Base-by-base conservation (phyloP, 2,113 vertebrate species). In the Meriones unguiculatus region DNA sequence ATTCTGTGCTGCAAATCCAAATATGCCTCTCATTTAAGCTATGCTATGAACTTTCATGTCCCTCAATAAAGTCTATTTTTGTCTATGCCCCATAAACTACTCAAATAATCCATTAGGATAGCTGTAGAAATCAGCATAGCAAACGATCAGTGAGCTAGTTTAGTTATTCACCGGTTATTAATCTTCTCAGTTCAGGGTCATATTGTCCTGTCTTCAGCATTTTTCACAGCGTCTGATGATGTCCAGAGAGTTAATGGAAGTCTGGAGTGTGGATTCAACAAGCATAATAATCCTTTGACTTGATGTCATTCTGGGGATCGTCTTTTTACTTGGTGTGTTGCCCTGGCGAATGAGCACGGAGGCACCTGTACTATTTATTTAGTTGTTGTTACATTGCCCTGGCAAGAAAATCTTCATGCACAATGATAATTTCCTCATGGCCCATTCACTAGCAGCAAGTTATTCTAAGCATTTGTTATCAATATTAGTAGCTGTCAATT, bases 61-160 rank as follows among this genome's bases (percentile, higher is more conserved):
- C 70, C 93, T 69, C 93, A 76, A 2, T 96, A 65, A 92, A 92
- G 90, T 81, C 17, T 14, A 11, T 96, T 82, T 98, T 93, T 94
- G 75, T 62, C 95, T 89, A 32, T 93, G 96, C 88, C 92, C 85
- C 96, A 94, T 96, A 54, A 97, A 92, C 95, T 91, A 1, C 75
- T 97, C 95, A 70, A 91, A 67, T 92, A 94, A 15, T 91, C 97
- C 97, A 14, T 97, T 96, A 95, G 75, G 94, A 73, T 7, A 89
- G 76, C 94, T 96, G 90, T 52, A 95, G 95, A 97, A 97, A 97
- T 98, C 97, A 95, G 97, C 97, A 28, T 95, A 94, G 95, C 98
- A 91, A 94, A 97, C 89, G 90, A 32, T 87, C 41, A 0, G 69
- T 8, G 72, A 81, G 91, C 97, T 82, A 35, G 78, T 87, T 93